Evolutionary conservation across 2,113 vertebrate genomes (phyloP), one percentile per base, ranked within the genome.

Genomic region (Rhynchopsitta pachyrhyncha): DNA sequence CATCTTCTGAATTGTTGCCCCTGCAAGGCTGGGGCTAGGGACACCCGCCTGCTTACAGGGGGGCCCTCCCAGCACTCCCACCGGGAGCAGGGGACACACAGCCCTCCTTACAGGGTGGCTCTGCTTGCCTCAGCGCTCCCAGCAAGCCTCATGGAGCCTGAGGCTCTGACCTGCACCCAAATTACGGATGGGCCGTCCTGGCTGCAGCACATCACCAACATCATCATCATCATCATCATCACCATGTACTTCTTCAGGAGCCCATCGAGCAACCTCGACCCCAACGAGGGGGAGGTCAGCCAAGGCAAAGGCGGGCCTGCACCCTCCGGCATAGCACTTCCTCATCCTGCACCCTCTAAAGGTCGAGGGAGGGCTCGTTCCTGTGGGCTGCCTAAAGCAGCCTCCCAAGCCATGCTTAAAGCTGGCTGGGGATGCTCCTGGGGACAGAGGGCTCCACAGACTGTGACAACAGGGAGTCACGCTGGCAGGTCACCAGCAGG

Each of bases 131-230:
- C 15, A 5, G 9, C 4, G 2, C 33, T 59, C 33, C 33, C 22
- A 23, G 6, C 33, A n/a, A n/a, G 6, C 33, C 55, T 20, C 55
- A 35, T 13, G 4, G 57, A n/a, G 57, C 57, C 33, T 10, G 57
- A n/a, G 53, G 53, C 29, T 55, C 53, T 0, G 29, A 55, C 29
- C 17, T 55, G 29, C 6, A 11, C 52, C 52, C 29, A 28, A 31
- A 9, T n/a, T n/a, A 59, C 3, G 3, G 55, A 13, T 20, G 4
- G 13, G 55, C 13, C 0, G 0, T 59, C 20, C 12, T 59, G 55
- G 55, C 33, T 23, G 55, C 33, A 9, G 33, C 55, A n/a, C 31
- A 18, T 50, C 24, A 25, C 7, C 49, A 27, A 16, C 50, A 55
- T 53, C 52, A 31, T 11, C 50, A 29, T 17, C 52, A 28, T 10